These are phyloP conservation scores for Netelia inedita DNA, from an alignment of 2,888 invertebrate species.

Conservation along the genomic window DNA sequence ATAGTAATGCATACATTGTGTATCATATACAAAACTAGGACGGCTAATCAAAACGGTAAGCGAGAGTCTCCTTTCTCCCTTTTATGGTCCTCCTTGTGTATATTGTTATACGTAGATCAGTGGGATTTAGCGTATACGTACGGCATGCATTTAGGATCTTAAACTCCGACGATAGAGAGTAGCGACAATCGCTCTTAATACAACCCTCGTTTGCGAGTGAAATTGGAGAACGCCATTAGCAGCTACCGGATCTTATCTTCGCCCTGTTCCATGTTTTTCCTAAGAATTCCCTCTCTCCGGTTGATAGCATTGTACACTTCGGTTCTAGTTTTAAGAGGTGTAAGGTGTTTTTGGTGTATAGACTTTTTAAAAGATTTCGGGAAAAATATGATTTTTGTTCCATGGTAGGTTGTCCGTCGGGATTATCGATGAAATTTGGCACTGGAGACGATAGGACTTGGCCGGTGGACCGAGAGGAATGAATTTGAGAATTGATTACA, in stretches of 20 bases:
- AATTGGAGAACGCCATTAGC: constrained; percentile 69
- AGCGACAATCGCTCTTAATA: constrained; percentile 52
- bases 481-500: no score
- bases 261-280: constrained; percentile 25
- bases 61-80: constrained; percentile 51
- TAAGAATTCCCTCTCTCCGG: constrained; percentile 17
- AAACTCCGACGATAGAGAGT: constrained; percentile 40
- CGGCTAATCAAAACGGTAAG: constrained; percentile 66
- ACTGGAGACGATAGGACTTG: not conserved
- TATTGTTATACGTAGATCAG: constrained; percentile 5
- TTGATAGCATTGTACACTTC: no score
- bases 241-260: constrained; percentile 67
- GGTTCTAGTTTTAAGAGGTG: constrained; percentile 49
- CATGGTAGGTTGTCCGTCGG: not conserved
- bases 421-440: not conserved
- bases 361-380: constrained; percentile 16
- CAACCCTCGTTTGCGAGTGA: constrained; percentile 64
- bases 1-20: constrained; percentile 38
- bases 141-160: constrained; percentile 31
- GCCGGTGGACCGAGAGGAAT: no score
- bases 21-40: constrained; percentile 38
- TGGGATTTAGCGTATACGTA: constrained; percentile 40
- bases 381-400: constrained; percentile 18
- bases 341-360: constrained; percentile 31
- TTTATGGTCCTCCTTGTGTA: constrained; percentile 7